Evolutionary conservation across 2,113 vertebrate genomes (phyloP).

Genomic region (Tetraodon nigroviridis): DNA sequence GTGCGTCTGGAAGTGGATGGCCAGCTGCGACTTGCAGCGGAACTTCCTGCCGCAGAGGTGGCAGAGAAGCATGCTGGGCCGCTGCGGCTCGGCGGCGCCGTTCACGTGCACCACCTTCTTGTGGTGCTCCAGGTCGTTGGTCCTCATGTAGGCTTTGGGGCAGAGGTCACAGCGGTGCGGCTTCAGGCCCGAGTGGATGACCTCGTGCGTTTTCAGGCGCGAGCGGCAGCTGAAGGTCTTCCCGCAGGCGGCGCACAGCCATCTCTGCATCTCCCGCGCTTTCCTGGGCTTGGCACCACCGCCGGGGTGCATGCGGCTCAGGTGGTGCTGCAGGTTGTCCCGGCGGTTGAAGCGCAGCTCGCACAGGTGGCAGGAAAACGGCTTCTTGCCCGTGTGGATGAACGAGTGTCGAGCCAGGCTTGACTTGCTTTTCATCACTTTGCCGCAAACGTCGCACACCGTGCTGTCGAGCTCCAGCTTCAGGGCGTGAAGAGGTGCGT

Average conservation of each 20-base stretch:
- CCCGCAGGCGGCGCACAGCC: constrained; percentile 58
- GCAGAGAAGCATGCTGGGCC: constrained; percentile 48
- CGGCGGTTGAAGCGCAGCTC: constrained; percentile 63
- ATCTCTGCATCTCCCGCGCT: no score
- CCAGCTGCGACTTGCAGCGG: constrained; percentile 54
- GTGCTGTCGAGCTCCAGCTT: constrained; percentile 53
- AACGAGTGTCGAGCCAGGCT: constrained; percentile 62
- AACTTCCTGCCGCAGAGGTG: constrained; percentile 62
- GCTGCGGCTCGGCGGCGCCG: background rate
- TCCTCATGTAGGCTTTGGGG: constrained; percentile 65
- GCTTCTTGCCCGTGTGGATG: constrained; percentile 64
- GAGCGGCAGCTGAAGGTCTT: constrained; percentile 64
- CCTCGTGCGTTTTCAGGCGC: constrained; percentile 52
- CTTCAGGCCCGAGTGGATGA: constrained; percentile 61
- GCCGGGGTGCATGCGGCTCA: constrained; percentile 44
- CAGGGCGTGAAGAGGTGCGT: constrained; percentile 11
- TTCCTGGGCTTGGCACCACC: constrained; percentile 13
- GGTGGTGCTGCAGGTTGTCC: constrained; percentile 62
- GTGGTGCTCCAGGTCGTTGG: constrained; percentile 63
- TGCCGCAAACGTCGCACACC: constrained; percentile 56
- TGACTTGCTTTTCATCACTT: constrained; percentile 65
- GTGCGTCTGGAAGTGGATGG: constrained; percentile 53
- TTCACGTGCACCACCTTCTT: constrained; percentile 37
- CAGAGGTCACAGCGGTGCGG: constrained; percentile 57
- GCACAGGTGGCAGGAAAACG: constrained; percentile 54